Conservation (phyloP, 1,140 invertebrate species). For the Sycophila sp. region DNA sequence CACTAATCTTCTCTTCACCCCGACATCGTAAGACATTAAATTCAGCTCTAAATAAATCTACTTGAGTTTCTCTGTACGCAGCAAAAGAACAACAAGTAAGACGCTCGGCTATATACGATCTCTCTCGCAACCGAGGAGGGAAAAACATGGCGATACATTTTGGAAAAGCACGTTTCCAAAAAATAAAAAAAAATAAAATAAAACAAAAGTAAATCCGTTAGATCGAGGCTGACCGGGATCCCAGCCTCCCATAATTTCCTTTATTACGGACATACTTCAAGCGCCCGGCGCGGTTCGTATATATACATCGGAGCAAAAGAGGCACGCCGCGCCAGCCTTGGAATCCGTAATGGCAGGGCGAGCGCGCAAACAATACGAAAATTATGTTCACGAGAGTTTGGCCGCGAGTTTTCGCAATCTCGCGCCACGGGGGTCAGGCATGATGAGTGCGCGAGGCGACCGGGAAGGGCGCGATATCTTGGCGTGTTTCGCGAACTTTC, state of each 20-base stretch:
- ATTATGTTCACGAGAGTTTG: slow-evolving; percentile 65
- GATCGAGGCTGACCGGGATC: slow-evolving; percentile 41
- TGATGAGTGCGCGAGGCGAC: slow-evolving; percentile 18
- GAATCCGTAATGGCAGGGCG: slow-evolving; percentile 58
- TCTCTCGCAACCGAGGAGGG: no score
- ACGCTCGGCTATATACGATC: no score
- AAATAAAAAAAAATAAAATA: no score
- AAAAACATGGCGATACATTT: no score
- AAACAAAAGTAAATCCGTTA: slow-evolving; percentile 35
- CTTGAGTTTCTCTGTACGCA: no score
- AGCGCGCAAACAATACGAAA: slow-evolving; percentile 63
- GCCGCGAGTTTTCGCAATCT: slow-evolving; percentile 59
- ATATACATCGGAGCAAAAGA: not conserved
- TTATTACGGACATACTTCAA: slow-evolving; percentile 55
- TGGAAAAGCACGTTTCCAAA: no score
- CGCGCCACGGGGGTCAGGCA: slow-evolving; percentile 44
- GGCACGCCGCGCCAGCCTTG: slow-evolving; percentile 5
- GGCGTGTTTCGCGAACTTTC: slow-evolving; percentile 50
- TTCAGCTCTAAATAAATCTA: no score
- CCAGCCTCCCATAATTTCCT: slow-evolving; percentile 50
- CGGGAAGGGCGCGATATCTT: no score
- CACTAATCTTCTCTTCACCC: no score
- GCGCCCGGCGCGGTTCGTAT: slow-evolving; percentile 36
- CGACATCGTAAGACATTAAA: no score
- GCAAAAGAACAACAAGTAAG: no score